Conservation (phyloP, 2,113 vertebrate species). For the Poecilia latipinna region DNA sequence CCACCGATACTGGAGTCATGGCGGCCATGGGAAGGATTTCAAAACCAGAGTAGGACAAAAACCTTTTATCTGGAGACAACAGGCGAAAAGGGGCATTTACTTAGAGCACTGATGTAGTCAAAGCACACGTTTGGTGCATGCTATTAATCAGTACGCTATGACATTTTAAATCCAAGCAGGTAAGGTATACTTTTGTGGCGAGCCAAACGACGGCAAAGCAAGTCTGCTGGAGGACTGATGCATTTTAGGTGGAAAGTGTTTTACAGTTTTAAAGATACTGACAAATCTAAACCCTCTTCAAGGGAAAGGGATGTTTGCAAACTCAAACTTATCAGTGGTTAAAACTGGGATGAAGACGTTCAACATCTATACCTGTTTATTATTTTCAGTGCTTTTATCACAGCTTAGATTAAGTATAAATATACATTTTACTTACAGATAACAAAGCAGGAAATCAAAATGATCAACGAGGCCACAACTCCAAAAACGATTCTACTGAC, state of each 20-base stretch:
- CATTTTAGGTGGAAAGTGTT: not conserved
- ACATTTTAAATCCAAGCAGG: not conserved
- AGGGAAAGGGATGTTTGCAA: not conserved
- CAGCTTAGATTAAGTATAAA: not conserved
- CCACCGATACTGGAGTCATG: constrained; percentile 52
- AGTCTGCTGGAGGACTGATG: not conserved
- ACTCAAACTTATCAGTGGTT: not conserved
- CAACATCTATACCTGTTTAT: not conserved
- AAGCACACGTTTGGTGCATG: not conserved
- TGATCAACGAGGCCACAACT: constrained; percentile 29
- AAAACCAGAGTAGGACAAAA: not conserved
- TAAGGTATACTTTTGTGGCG: not conserved
- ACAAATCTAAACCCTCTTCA: no score
- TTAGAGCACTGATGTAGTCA: not conserved
- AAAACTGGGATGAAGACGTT: not conserved
- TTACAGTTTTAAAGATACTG: no score
- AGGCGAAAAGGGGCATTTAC: not conserved
- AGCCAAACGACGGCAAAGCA: not conserved
- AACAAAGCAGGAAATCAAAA: constrained; percentile 48
- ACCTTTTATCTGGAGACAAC: constrained; percentile 33
- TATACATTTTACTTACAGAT: constrained; percentile 54
- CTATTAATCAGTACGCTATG: not conserved
- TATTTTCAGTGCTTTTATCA: not conserved
- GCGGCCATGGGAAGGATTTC: not conserved
- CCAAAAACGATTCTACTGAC: not conserved